These are phyloP conservation scores for Catamblyrhynchus diadema DNA, from an alignment of 2,797 vertebrate genomes.

Conservation along the genomic window DNA sequence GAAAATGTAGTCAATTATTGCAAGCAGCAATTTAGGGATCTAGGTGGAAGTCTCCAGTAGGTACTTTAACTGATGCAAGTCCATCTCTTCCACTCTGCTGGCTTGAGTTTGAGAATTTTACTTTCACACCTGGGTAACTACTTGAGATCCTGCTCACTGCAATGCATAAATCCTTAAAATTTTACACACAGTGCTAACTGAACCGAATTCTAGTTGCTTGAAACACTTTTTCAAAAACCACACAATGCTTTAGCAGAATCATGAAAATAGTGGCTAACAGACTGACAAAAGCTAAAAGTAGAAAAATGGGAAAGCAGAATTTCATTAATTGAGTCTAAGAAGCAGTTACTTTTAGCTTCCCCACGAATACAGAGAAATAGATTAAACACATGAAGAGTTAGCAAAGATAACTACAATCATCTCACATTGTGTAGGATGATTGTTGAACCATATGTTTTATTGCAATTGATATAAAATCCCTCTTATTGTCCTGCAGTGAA, in stretches of 20 bases:
- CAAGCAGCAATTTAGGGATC: background rate
- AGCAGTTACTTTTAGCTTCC: no score
- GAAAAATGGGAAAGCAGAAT: no score
- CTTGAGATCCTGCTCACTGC: background rate
- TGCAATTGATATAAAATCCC: background rate
- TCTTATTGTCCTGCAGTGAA: background rate
- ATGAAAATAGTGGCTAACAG: background rate
- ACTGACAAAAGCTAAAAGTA: background rate
- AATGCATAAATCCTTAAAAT: background rate
- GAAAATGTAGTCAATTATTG: background rate
- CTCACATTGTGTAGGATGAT: background rate
- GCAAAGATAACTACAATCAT: background rate
- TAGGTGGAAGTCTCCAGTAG: background rate
- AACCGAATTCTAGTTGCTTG: background rate
- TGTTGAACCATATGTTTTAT: background rate
- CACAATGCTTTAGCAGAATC: background rate
- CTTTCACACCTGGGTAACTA: background rate
- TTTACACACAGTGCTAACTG: background rate
- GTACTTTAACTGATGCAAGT: background rate
- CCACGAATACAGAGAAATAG: background rate
- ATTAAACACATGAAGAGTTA: background rate
- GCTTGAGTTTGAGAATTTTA: background rate
- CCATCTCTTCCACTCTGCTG: background rate
- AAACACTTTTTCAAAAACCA: background rate
- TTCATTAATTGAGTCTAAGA: no score